Conservation (phyloP, 2,113 vertebrate species). For the Cottus gobio region DNA sequence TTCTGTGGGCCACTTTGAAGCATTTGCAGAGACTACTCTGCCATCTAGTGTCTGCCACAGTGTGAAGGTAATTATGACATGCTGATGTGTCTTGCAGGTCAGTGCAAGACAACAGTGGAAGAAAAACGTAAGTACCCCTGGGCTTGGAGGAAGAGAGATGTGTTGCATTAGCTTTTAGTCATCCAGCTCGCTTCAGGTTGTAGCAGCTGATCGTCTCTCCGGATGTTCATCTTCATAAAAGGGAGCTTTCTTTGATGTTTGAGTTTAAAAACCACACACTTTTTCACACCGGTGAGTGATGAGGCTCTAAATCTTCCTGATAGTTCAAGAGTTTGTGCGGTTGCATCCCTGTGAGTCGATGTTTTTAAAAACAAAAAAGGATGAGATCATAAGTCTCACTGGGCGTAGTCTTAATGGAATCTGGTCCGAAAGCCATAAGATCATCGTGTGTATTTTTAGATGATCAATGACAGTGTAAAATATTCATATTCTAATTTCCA, state of each 20-base stretch:
- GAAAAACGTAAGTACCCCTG: constrained; percentile 83
- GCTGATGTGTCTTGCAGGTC: constrained; percentile 82
- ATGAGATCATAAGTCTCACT: constrained; percentile 42
- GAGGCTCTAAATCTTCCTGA: background rate
- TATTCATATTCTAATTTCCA: constrained; percentile 79
- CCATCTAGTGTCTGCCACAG: constrained; percentile 77
- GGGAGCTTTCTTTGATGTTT: background rate
- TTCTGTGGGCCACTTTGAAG: constrained; percentile 23
- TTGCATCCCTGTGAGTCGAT: constrained; percentile 7
- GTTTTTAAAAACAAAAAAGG: constrained; percentile 38
- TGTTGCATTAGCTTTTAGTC: constrained; percentile 21
- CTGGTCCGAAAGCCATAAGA: constrained; percentile 38
- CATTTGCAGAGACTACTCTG: constrained; percentile 61
- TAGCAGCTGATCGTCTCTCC: background rate
- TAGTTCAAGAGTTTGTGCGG: background rate
- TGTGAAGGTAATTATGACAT: constrained; percentile 44
- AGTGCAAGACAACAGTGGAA: constrained; percentile 75
- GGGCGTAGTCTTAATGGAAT: constrained; percentile 45
- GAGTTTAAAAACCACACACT: background rate
- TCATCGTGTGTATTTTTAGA: constrained; percentile 73
- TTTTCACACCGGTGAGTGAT: background rate
- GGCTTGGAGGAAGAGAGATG: background rate
- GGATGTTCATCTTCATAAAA: background rate
- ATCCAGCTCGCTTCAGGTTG: background rate
- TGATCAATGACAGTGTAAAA: constrained; percentile 74